Conservation (phyloP, 2,113 vertebrate genomes). For the Anolis carolinensis region DNA sequence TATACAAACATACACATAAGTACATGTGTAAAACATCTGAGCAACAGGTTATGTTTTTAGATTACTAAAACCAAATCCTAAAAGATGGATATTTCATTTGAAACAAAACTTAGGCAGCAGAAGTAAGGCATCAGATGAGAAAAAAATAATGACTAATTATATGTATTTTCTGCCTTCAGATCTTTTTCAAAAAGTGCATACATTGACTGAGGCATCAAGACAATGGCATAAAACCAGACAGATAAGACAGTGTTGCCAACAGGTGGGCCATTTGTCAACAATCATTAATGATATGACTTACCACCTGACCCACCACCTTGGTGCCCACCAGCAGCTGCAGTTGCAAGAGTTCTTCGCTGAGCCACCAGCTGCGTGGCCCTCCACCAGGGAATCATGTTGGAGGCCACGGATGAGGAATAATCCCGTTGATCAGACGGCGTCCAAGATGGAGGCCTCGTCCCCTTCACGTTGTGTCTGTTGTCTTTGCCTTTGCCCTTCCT, state of each 20-base stretch:
- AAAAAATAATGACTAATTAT: neutral
- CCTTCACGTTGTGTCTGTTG: neutral
- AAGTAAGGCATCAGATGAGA: neutral
- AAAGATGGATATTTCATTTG: neutral
- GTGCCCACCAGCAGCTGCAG: neutral
- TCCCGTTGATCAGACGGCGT: neutral
- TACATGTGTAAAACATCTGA: neutral
- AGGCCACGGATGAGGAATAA: neutral
- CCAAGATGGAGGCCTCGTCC: neutral
- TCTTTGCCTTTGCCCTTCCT: neutral
- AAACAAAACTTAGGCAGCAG: neutral
- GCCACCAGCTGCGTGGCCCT: neutral
- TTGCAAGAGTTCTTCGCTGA: neutral
- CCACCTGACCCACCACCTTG: neutral
- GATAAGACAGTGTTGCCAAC: neutral
- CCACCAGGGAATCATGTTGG: slow-evolving; percentile 5
- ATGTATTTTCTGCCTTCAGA: too few relatives aligned
- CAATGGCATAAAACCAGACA: neutral
- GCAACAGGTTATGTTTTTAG: neutral
- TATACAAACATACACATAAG: neutral
- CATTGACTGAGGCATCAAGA: too few relatives aligned
- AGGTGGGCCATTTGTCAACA: neutral
- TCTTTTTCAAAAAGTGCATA: too few relatives aligned
- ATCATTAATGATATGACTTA: slow-evolving; percentile 7
- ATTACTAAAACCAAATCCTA: neutral